Conservation (phyloP, 2,113 vertebrate species). For the Caranx melampygus region DNA sequence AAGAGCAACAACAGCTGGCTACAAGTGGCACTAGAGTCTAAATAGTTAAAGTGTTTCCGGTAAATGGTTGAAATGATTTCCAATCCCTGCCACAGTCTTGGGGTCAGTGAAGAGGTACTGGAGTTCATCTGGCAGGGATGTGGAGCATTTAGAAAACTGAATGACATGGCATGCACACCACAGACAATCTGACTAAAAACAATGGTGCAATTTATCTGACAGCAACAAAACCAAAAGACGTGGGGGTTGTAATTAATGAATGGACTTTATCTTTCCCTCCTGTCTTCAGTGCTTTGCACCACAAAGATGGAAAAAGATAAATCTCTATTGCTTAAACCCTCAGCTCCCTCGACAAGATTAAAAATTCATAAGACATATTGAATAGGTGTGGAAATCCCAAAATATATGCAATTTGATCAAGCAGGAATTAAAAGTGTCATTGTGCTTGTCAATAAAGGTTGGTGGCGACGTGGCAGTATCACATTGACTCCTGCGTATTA, state of each 20-base stretch:
- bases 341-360: slow-evolving; percentile 72
- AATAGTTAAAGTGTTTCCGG: background rate
- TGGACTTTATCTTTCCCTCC: slow-evolving; percentile 11
- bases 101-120: background rate
- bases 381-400: slow-evolving; percentile 82
- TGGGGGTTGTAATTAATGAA: slow-evolving; percentile 20
- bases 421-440: slow-evolving; percentile 85
- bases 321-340: slow-evolving; percentile 50
- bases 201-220: slow-evolving; percentile 21
- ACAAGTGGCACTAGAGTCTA: background rate
- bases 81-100: too few relatives aligned
- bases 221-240: slow-evolving; percentile 22
- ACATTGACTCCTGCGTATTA: slow-evolving; percentile 90
- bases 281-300: slow-evolving; percentile 17
- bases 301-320: slow-evolving; percentile 50
- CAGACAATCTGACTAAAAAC: slow-evolving; percentile 6
- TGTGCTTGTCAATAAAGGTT: slow-evolving; percentile 86
- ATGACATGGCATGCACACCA: background rate
- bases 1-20: background rate
- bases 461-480: slow-evolving; percentile 83
- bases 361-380: slow-evolving; percentile 84
- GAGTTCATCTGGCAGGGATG: background rate
- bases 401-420: slow-evolving; percentile 86
- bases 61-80: background rate
- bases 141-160: background rate